Evolutionary conservation across 2,888 invertebrate genomes (phyloP).

Genomic region (Drosophila mimica): DNA sequence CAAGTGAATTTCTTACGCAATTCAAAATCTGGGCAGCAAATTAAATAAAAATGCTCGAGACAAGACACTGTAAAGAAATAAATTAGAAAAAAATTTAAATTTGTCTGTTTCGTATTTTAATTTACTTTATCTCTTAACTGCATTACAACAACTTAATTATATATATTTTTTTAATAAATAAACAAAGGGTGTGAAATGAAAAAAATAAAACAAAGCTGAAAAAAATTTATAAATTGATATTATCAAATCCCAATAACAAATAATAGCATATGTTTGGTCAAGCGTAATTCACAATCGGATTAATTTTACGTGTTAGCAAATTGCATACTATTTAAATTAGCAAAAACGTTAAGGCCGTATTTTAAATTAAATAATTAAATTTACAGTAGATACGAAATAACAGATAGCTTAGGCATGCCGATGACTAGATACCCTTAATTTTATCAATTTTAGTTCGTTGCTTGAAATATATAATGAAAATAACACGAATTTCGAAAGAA

Average conservation of each 20-base stretch:
- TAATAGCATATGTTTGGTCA: neutral
- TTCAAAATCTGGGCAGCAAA: conserved; percentile 42
- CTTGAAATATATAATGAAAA: neutral
- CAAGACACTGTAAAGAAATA: neutral
- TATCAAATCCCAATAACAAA: neutral
- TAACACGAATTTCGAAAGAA: neutral
- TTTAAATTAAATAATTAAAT: conserved; percentile 3
- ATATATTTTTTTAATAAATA: neutral
- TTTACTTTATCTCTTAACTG: neutral
- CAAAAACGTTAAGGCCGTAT: neutral
- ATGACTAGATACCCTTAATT: neutral
- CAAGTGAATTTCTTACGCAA: conserved; percentile 32
- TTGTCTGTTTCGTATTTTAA: neutral
- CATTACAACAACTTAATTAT: neutral
- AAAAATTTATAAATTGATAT: neutral
- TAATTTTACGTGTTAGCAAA: neutral
- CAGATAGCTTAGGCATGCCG: neutral
- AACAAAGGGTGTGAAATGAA: neutral
- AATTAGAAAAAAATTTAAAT: neutral
- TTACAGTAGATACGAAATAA: conserved; percentile 12
- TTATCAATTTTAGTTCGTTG: neutral
- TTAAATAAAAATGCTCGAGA: neutral
- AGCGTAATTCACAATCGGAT: neutral
- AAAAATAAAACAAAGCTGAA: neutral
- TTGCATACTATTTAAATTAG: neutral